Evolutionary conservation across 1,140 invertebrate genomes (phyloP), one percentile per base, ranked within the genome.

Genomic region (Dendroctonus valens): DNA sequence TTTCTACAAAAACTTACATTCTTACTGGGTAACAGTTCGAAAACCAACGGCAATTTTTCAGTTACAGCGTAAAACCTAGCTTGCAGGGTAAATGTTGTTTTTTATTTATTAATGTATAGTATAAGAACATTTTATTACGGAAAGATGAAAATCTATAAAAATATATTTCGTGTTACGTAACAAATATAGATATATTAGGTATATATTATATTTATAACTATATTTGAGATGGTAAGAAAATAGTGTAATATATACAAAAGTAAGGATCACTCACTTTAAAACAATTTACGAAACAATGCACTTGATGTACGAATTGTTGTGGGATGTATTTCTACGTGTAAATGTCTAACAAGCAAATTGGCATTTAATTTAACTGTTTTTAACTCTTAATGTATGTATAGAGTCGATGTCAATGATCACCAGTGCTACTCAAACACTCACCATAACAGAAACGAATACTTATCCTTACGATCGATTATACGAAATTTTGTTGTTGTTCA

Each of bases 141-240:
- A 26, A 26, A 26, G 26, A 26, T 26, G 26, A 60, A 41, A 62
- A 50, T 52, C 12, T 60, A 49, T 7, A 41, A 51, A 52, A 62
- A 41, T 64, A 64, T 64, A 55, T 55, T 55, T 48, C 52, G 41
- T 64, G 51, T 64, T 64, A 64, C 40, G 41, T 64, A 64, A 64
- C 59, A 62, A 64, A 64, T 64, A 64, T 64, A 64, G 61, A 64
- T 54, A 64, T 64, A 60, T 60, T 46, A 26, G 26, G 26, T 26
- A 26, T 26, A 46, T 46, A 60, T 40, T 49, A 60, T 60, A 64
- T 64, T 64, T 64, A 64, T 64, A 55, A 41, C 38, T 49, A 42
- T 60, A 49, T 50, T 46, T 46, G 12, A 46, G 50, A 14, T 52
- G 46, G 49, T 52, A 52, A 49, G 38, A 49, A 26, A 44, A 59